A percentile compares a stretch with the other conserved stretches of the same genome.
Evolutionary conservation across 2,888 invertebrate genomes (phyloP).

Genomic region (Drosophila setosimentum): DNA sequence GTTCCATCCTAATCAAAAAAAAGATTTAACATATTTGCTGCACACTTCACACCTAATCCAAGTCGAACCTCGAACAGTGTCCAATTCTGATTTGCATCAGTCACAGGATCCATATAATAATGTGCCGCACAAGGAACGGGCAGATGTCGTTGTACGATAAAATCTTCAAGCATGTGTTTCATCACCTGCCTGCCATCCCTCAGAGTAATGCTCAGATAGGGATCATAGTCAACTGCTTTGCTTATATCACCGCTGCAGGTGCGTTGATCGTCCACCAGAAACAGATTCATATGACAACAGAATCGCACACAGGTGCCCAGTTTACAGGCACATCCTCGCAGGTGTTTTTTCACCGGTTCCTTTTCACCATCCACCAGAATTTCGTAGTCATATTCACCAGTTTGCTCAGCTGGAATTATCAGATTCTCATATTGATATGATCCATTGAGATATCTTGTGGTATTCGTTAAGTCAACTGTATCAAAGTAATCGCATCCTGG

Average conservation of each 20-base stretch:
- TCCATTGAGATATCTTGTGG: slow-evolving; percentile 49
- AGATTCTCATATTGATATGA: slow-evolving; percentile 65
- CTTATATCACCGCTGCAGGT: slow-evolving; percentile 17
- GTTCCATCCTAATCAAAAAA: slow-evolving; percentile 33
- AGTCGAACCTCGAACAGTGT: slow-evolving; percentile 39
- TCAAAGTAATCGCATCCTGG: slow-evolving; percentile 67
- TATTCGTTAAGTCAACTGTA: slow-evolving; percentile 62
- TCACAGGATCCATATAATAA: slow-evolving; percentile 17
- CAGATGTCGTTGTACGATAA: slow-evolving; percentile 41
- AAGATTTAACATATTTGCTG: background rate
- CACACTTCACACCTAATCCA: fast-evolving
- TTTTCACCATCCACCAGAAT: slow-evolving; percentile 20
- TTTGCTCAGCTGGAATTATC: slow-evolving; percentile 55
- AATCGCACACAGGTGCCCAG: slow-evolving; percentile 79
- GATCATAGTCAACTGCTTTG: slow-evolving; percentile 9
- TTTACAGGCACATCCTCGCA: slow-evolving; percentile 74
- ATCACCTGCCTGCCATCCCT: background rate
- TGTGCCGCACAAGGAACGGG: slow-evolving; percentile 46
- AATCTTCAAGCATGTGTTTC: slow-evolving; percentile 29
- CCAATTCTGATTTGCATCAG: slow-evolving; percentile 31
- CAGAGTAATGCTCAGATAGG: slow-evolving; percentile 34
- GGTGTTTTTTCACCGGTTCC: slow-evolving; percentile 34
- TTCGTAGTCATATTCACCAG: slow-evolving; percentile 58
- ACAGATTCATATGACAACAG: slow-evolving; percentile 59
- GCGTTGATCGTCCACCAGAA: slow-evolving; percentile 6